Percentiles rank a stretch among this genome's conserved stretches.
Evolutionary conservation across 92 coral and sea anemone species (phyloP).

Genomic region (Parazoanthus atlanticus): DNA sequence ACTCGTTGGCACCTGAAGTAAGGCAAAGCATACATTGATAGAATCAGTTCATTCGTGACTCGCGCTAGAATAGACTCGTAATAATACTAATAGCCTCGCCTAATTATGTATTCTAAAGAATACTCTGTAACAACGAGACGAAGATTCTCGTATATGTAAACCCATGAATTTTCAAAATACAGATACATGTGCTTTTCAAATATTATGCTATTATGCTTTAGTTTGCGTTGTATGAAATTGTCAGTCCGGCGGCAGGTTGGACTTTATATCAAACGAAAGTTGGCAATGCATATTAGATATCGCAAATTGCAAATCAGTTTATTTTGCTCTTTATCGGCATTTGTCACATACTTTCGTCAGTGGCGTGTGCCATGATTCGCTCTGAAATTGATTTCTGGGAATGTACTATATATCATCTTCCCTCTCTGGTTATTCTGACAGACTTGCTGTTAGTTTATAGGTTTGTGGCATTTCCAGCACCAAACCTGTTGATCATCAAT

Average conservation of each 20-base stretch:
- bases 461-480: background rate
- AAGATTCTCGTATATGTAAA: background rate
- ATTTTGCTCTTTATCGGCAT: background rate
- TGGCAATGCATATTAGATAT: background rate
- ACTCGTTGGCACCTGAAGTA: background rate
- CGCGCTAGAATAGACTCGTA: background rate
- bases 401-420: too few relatives aligned
- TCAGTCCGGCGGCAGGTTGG: background rate
- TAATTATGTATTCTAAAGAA: background rate
- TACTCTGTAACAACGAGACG: background rate
- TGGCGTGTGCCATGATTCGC: background rate
- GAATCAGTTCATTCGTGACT: background rate
- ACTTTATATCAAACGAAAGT: background rate
- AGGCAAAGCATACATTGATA: background rate
- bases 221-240: background rate
- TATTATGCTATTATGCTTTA: background rate
- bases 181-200: background rate
- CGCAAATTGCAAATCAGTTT: too few relatives aligned
- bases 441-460: background rate
- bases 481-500: background rate
- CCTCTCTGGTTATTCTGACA: background rate
- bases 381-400: background rate
- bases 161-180: background rate
- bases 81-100: background rate
- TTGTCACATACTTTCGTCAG: background rate